A percentile compares a stretch with the other conserved stretches of the same genome.
Conservation (phyloP, 2,797 vertebrate species). For the Neoniphon sammara region DNA sequence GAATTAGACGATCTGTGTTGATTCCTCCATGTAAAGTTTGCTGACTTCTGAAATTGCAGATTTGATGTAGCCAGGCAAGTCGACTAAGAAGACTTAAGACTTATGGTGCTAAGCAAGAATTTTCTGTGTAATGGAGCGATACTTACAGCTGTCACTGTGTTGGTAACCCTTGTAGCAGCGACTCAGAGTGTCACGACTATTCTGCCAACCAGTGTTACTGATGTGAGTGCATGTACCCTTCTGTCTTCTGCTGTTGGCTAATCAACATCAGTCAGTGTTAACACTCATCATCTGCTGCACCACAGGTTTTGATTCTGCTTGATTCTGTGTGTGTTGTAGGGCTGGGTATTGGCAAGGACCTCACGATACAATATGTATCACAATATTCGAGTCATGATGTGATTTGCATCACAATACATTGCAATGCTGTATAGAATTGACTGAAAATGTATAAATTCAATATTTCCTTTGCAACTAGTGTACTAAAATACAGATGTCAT, state of each 20-base stretch:
- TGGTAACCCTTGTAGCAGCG: slow-evolving; percentile 54
- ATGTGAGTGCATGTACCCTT: slow-evolving; percentile 56
- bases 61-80: slow-evolving; percentile 61
- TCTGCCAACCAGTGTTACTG: slow-evolving; percentile 34
- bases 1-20: slow-evolving; percentile 63
- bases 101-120: slow-evolving; percentile 44
- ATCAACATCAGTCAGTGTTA: slow-evolving; percentile 24
- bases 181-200: slow-evolving; percentile 50
- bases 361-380: too few relatives aligned
- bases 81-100: slow-evolving; percentile 36
- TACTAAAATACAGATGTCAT: too few relatives aligned
- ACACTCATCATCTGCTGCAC: slow-evolving; percentile 30
- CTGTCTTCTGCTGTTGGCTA: slow-evolving; percentile 22
- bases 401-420: too few relatives aligned
- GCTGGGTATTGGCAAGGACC: too few relatives aligned
- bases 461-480: too few relatives aligned
- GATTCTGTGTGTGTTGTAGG: slow-evolving; percentile 2
- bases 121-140: slow-evolving; percentile 37
- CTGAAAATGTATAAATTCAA: too few relatives aligned
- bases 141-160: slow-evolving; percentile 63
- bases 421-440: too few relatives aligned
- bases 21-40: slow-evolving; percentile 74
- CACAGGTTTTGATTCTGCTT: slow-evolving; percentile 21
- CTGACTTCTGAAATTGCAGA: slow-evolving; percentile 64
- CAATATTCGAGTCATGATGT: too few relatives aligned